Conservation (phyloP, 2,888 invertebrate genomes). For the Drosophila paracracens region DNA sequence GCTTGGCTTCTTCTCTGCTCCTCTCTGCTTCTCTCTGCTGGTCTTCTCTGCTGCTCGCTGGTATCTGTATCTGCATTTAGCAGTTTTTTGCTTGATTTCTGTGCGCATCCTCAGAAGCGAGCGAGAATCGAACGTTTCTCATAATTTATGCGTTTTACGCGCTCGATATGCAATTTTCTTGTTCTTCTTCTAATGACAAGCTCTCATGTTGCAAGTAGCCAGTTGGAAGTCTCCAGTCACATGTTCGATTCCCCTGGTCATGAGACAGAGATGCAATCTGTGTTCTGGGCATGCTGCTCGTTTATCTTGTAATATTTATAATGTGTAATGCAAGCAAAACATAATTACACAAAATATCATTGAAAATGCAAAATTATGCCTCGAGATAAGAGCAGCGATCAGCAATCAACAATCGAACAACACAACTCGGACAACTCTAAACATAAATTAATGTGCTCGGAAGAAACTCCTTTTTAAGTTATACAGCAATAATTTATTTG, state of each 20-base stretch:
- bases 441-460: constrained; percentile 43
- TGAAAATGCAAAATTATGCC: constrained; percentile 65
- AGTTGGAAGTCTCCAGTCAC: constrained; percentile 5
- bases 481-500: constrained; percentile 28
- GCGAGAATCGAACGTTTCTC: constrained; percentile 43
- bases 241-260: constrained; percentile 38
- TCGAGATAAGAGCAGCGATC: constrained; percentile 41
- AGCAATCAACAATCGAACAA: constrained; percentile 3
- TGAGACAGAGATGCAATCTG: not conserved
- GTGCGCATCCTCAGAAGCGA: constrained; percentile 21
- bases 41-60: constrained; percentile 1
- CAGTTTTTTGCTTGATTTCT: constrained; percentile 55
- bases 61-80: constrained; percentile 72
- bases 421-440: constrained; percentile 19
- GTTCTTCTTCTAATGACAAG: constrained; percentile 69
- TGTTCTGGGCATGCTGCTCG: constrained; percentile 21
- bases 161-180: constrained; percentile 74
- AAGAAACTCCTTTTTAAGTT: constrained; percentile 27
- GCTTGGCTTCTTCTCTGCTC: not conserved
- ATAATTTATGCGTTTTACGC: constrained; percentile 75
- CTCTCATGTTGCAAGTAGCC: constrained; percentile 8
- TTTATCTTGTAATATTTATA: constrained; percentile 68
- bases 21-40: no score
- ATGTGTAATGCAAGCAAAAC: constrained; percentile 60
- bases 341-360: constrained; percentile 68